A percentile compares a stretch with the other conserved stretches of the same genome.
phyloP scores from a whole-genome alignment of 2,888 invertebrate species.

The Tachina grossa region DNA sequence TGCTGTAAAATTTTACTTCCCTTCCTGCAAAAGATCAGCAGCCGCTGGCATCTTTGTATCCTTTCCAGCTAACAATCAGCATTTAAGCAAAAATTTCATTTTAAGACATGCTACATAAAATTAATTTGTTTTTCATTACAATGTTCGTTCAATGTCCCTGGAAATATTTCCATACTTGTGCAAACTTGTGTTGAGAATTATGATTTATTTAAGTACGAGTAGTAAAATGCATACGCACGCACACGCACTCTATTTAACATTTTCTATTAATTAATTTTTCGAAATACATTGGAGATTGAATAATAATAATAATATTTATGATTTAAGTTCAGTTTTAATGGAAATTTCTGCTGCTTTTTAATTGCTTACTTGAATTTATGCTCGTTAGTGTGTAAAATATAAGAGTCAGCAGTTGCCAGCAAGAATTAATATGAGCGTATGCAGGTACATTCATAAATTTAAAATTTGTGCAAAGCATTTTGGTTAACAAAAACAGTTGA shows the following conservation, averaged over 20 bases:
- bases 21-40: no score
- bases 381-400: not conserved
- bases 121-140: not conserved
- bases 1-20: no score
- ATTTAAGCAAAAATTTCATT: not conserved
- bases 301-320: slow-evolving; percentile 56
- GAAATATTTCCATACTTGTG: not conserved
- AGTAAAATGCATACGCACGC: not conserved
- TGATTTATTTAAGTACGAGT: slow-evolving; percentile 7
- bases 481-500: not conserved
- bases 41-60: not conserved
- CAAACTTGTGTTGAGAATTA: slow-evolving; percentile 9
- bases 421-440: not conserved
- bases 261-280: slow-evolving; percentile 45
- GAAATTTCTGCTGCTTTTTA: slow-evolving; percentile 3
- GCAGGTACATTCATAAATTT: not conserved
- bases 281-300: slow-evolving; percentile 54
- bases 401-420: not conserved
- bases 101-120: slow-evolving; percentile 5
- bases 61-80: no score
- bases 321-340: slow-evolving; percentile 40
- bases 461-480: slow-evolving; percentile 22
- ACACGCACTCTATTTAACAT: not conserved
- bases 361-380: slow-evolving; percentile 31
- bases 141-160: not conserved